Percentiles rank a stretch among this genome's conserved stretches.
Evolutionary conservation across 2,797 vertebrate genomes (phyloP).

Genomic region (Pterois miles): DNA sequence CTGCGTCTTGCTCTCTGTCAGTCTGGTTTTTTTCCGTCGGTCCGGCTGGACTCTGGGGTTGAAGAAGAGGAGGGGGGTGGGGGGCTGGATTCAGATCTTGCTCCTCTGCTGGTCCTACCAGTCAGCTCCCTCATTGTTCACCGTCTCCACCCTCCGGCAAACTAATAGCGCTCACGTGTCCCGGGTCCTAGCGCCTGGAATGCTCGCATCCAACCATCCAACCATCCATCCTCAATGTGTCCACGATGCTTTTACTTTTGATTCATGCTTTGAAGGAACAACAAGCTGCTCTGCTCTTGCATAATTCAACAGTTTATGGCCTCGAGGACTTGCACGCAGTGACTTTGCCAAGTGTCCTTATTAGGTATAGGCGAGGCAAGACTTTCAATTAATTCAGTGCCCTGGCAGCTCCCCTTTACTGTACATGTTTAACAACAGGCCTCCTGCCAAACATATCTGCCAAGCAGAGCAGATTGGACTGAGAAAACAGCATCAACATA

Average conservation of each 20-base stretch:
- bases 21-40: constrained; percentile 44
- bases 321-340: constrained; percentile 44
- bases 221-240: not conserved
- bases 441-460: constrained; percentile 45
- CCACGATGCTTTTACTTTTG: constrained; percentile 34
- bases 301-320: constrained; percentile 70
- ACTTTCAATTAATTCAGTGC: constrained; percentile 58
- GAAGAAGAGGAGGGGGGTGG: not conserved
- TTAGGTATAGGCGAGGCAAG: constrained; percentile 54
- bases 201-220: not conserved
- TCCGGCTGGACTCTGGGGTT: constrained; percentile 36
- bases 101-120: constrained; percentile 71
- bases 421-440: constrained; percentile 55
- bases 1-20: constrained; percentile 7
- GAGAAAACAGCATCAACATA: constrained; percentile 35
- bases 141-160: constrained; percentile 78
- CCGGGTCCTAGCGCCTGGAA: constrained; percentile 80
- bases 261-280: constrained; percentile 55
- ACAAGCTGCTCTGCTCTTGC: constrained; percentile 55
- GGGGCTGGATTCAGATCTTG: constrained; percentile 58
- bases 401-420: constrained; percentile 36
- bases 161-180: constrained; percentile 68
- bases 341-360: constrained; percentile 69
- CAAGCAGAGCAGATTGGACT: constrained; percentile 50
- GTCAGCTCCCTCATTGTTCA: constrained; percentile 78